A percentile compares a stretch with the other conserved stretches of the same genome.
Evolutionary conservation across 2,888 invertebrate species (phyloP).

Genomic region (Sympetrum striolatum): DNA sequence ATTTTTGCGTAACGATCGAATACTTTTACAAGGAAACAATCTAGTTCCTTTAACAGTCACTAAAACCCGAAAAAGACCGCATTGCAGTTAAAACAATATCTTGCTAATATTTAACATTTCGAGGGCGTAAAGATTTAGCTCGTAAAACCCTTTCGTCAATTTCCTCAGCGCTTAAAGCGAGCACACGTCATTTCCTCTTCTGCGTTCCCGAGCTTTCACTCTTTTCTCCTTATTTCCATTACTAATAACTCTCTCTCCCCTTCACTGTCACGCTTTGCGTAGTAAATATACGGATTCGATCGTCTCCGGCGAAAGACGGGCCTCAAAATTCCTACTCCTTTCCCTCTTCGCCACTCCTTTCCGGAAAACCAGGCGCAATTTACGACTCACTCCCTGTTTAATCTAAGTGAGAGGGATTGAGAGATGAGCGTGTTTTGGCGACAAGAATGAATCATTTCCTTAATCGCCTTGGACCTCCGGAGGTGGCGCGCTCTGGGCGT

Average conservation of each 20-base stretch:
- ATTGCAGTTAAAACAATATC: too few relatives aligned
- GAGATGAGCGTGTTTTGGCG: neutral
- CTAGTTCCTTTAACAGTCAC: too few relatives aligned
- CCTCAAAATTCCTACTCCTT: neutral
- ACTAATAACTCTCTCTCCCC: neutral
- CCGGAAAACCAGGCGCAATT: neutral
- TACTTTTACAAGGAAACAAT: too few relatives aligned
- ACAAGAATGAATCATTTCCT: neutral
- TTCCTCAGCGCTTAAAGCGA: neutral
- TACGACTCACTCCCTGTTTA: conserved; percentile 8
- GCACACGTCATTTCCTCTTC: neutral
- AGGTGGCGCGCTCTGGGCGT: neutral
- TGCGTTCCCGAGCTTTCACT: neutral
- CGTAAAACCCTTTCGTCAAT: too few relatives aligned
- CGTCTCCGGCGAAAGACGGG: neutral
- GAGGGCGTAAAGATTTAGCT: too few relatives aligned
- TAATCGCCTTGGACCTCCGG: neutral
- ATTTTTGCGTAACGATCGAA: too few relatives aligned
- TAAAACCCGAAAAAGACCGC: too few relatives aligned
- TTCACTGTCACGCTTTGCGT: neutral
- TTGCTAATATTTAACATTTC: too few relatives aligned
- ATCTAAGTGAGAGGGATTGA: conserved; percentile 19
- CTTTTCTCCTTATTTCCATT: neutral
- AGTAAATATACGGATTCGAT: neutral
- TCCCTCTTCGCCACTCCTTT: neutral